Evolutionary conservation across 2,888 invertebrate genomes (phyloP).

Genomic region (Beris morrisii): DNA sequence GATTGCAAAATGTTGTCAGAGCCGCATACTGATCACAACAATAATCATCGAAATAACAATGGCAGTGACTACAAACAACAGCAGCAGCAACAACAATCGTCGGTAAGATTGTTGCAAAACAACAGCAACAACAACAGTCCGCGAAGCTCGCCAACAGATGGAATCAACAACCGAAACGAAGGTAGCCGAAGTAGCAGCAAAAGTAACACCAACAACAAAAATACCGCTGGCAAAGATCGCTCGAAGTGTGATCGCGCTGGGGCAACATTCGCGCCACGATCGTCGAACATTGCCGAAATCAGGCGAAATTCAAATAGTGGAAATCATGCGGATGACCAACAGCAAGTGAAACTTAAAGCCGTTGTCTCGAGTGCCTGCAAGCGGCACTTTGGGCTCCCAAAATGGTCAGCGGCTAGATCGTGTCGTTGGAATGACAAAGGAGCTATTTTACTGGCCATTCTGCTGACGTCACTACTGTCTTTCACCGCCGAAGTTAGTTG

Average conservation of each 20-base stretch:
- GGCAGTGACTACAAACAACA: constrained; percentile 22
- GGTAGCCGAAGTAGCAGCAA: constrained; percentile 14
- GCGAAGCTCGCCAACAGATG: constrained; percentile 21
- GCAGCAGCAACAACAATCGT: constrained; percentile 7
- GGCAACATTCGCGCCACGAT: too few species aligned
- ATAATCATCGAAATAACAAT: constrained; percentile 27
- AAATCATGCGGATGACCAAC: not conserved
- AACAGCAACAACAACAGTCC: constrained; percentile 12
- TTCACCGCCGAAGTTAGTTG: constrained; percentile 39
- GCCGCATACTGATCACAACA: constrained; percentile 32
- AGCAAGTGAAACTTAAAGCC: constrained; percentile 23
- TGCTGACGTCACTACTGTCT: constrained; percentile 35
- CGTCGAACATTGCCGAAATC: too few species aligned
- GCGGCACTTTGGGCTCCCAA: constrained; percentile 11
- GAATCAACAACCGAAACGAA: constrained; percentile 32
- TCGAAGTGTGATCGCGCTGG: too few species aligned
- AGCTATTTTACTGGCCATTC: constrained; percentile 33
- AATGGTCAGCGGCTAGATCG: constrained; percentile 26
- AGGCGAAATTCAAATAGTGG: too few species aligned
- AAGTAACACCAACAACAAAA: constrained; percentile 12
- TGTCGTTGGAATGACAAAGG: constrained; percentile 31
- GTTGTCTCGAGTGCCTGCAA: constrained; percentile 18
- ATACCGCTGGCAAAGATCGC: too few species aligned
- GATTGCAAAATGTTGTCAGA: constrained; percentile 35
- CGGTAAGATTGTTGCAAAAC: not conserved